phyloP scores from a whole-genome alignment of 2,113 vertebrate genomes.

The Cathartes aura region DNA sequence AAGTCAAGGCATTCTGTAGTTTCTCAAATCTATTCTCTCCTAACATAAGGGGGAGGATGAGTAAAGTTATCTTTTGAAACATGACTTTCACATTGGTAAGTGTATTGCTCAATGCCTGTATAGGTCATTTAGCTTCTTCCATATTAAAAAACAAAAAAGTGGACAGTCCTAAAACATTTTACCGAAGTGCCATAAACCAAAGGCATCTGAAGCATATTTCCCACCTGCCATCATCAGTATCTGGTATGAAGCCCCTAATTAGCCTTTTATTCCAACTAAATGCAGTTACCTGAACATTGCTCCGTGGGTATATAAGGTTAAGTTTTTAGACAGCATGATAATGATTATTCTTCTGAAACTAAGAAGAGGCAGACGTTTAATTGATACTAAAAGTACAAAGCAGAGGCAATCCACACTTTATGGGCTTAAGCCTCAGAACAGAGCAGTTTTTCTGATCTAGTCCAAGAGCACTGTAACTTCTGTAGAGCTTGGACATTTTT shows the following conservation, averaged over 20 bases:
- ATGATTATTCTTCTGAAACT: neutral
- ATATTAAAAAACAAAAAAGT: neutral
- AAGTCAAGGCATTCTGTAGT: neutral
- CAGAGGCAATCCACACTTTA: neutral
- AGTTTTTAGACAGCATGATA: neutral
- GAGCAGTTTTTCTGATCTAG: neutral
- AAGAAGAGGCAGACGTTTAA: neutral
- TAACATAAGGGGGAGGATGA: neutral
- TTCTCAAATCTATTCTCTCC: neutral
- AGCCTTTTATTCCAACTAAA: neutral
- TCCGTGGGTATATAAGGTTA: neutral
- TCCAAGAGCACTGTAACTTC: neutral
- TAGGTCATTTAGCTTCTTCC: neutral
- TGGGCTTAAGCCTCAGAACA: neutral
- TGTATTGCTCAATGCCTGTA: neutral
- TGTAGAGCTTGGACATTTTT: neutral
- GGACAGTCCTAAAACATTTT: neutral
- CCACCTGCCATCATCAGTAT: neutral
- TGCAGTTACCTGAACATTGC: neutral
- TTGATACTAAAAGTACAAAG: neutral
- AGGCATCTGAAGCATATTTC: neutral
- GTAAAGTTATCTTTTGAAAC: neutral
- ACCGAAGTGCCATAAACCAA: neutral
- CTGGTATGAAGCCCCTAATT: neutral
- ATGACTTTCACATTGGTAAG: neutral